Conservation (phyloP, 2,113 vertebrate genomes). For the Lethenteron reissneri region DNA sequence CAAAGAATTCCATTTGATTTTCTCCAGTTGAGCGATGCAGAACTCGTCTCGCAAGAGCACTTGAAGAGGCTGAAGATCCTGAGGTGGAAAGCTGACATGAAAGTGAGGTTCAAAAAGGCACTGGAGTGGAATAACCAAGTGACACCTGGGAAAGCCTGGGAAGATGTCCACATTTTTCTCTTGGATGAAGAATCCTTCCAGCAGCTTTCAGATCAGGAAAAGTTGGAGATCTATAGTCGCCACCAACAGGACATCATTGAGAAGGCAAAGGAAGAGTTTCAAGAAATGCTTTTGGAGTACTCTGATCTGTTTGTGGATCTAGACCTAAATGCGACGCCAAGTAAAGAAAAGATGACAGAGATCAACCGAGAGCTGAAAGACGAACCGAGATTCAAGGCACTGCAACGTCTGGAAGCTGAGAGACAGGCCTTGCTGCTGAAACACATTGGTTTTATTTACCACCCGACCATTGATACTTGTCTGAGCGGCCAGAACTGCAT, state of each 20-base stretch:
- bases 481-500: slow-evolving; percentile 78
- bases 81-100: slow-evolving; percentile 81
- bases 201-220: slow-evolving; percentile 73
- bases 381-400: slow-evolving; percentile 85
- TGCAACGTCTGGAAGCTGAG: slow-evolving; percentile 93
- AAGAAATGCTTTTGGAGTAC: slow-evolving; percentile 99
- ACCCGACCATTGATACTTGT: slow-evolving; percentile 95
- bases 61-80: slow-evolving; percentile 79
- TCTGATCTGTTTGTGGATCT: slow-evolving; percentile 95
- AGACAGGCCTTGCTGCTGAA: slow-evolving; percentile 91
- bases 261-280: slow-evolving; percentile 99
- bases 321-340: slow-evolving; percentile 91
- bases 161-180: slow-evolving; percentile 90
- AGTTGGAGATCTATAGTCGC: slow-evolving; percentile 70
- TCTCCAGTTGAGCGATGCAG: slow-evolving; percentile 52
- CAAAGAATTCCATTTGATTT: slow-evolving; percentile 88
- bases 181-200: slow-evolving; percentile 91
- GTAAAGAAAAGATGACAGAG: slow-evolving; percentile 90
- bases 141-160: slow-evolving; percentile 78
- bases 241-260: slow-evolving; percentile 97
- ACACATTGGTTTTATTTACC: slow-evolving; percentile 98
- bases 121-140: slow-evolving; percentile 86
- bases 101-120: slow-evolving; percentile 72
- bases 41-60: slow-evolving; percentile 76
- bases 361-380: slow-evolving; percentile 82